Percentiles rank a stretch among this genome's conserved stretches.
These are phyloP conservation scores for Magallana angulata DNA, from an alignment of 1,140 invertebrate species.

Conservation along the genomic window DNA sequence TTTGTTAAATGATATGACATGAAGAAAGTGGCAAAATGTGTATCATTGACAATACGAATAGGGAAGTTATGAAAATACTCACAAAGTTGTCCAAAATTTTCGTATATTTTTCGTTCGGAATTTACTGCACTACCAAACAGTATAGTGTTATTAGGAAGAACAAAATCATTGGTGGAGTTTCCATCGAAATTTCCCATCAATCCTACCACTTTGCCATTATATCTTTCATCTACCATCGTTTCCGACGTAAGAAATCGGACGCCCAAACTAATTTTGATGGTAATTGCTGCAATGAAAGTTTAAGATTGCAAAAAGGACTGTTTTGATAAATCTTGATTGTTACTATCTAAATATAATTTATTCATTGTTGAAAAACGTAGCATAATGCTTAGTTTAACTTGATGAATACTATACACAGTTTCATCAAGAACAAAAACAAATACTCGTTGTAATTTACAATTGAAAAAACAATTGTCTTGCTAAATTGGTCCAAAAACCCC, in stretches of 20 bases:
- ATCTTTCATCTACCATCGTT: conserved; percentile 13
- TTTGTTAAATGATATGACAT: too few relatives aligned
- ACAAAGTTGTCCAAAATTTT: conserved; percentile 53
- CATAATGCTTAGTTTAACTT: too few relatives aligned
- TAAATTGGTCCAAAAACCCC: too few relatives aligned
- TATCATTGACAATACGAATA: too few relatives aligned
- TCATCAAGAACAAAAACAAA: too few relatives aligned
- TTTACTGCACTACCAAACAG: conserved; percentile 22
- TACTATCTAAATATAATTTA: too few relatives aligned
- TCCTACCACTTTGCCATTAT: background rate
- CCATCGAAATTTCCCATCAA: conserved; percentile 45
- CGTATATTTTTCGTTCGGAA: conserved; percentile 43
- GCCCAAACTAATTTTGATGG: conserved; percentile 27
- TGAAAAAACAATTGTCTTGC: too few relatives aligned
- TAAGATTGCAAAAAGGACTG: too few relatives aligned
- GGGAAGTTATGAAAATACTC: background rate
- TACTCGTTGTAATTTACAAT: too few relatives aligned
- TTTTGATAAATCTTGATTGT: too few relatives aligned
- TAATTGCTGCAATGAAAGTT: conserved; percentile 3
- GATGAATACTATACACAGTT: too few relatives aligned
- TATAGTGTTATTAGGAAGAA: conserved; percentile 28
- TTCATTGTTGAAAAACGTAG: too few relatives aligned
- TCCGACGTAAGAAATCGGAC: conserved; percentile 8
- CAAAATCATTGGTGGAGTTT: conserved; percentile 32
- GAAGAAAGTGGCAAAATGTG: background rate